Conservation (phyloP, 1,140 invertebrate species). For the Neuroterus valhalla region DNA sequence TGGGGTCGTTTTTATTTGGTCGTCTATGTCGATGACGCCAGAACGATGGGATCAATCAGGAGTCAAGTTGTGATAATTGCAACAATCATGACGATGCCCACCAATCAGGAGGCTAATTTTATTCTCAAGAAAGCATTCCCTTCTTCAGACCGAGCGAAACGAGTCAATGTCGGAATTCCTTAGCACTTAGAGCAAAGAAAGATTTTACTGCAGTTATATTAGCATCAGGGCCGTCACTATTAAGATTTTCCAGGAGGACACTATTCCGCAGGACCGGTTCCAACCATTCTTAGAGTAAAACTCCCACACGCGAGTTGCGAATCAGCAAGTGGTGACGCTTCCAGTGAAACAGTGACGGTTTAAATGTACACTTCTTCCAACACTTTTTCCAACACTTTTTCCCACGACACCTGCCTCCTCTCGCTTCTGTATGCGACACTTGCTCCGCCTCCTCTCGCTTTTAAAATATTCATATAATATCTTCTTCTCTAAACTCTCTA, state of each 20-base stretch:
- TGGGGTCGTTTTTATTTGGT: conserved; percentile 8
- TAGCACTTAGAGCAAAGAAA: conserved; percentile 40
- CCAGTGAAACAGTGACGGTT: too few species aligned
- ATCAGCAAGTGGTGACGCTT: too few species aligned
- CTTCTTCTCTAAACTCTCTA: too few species aligned
- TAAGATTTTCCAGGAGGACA: background rate
- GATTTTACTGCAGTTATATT: conserved; percentile 44
- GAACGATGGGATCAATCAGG: conserved; percentile 67
- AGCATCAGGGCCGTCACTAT: conserved; percentile 22
- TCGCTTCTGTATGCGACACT: too few species aligned
- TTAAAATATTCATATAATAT: too few species aligned
- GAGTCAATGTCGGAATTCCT: conserved; percentile 47
- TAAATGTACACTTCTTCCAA: too few species aligned
- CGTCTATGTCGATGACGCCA: conserved; percentile 63
- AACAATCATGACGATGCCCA: conserved; percentile 66
- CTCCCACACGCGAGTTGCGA: too few species aligned
- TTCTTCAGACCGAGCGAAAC: conserved; percentile 32
- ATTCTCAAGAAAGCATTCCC: conserved; percentile 41
- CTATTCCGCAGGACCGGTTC: background rate
- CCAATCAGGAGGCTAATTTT: conserved; percentile 53
- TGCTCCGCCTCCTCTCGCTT: too few species aligned
- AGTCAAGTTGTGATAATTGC: conserved; percentile 74
- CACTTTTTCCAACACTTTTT: too few species aligned
- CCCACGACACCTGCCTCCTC: too few species aligned
- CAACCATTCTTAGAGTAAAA: background rate